Conservation (phyloP, 2,888 invertebrate species). For the Lochmaea capreae region DNA sequence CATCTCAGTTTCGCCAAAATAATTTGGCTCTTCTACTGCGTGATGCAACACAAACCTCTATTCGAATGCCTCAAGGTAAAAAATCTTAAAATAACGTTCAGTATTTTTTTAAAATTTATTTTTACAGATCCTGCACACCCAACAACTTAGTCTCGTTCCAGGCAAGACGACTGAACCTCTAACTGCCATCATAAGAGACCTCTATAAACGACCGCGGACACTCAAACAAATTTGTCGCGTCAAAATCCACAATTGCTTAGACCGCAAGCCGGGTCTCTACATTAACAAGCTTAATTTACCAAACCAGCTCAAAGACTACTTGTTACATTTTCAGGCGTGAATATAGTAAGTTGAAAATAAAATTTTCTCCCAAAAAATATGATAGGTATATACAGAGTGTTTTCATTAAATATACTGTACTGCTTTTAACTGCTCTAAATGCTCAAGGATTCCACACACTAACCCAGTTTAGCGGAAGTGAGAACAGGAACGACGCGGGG, state of each 20-base stretch:
- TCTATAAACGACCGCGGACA: conserved; percentile 75
- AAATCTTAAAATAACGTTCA: background rate
- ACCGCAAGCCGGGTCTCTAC: conserved; percentile 73
- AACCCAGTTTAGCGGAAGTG: no score
- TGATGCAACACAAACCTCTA: conserved; percentile 77
- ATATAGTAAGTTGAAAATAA: conserved; percentile 6
- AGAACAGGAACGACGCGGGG: no score
- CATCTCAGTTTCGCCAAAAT: conserved; percentile 74
- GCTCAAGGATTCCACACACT: no score
- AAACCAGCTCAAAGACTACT: conserved; percentile 75
- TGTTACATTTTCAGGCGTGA: conserved; percentile 74
- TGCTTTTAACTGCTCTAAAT: no score
- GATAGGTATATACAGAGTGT: background rate
- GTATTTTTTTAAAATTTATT: background rate
- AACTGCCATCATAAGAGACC: conserved; percentile 71
- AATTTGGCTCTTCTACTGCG: conserved; percentile 73
- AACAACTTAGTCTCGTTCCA: conserved; percentile 73
- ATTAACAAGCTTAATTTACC: conserved; percentile 78
- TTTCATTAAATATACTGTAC: background rate
- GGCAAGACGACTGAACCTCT: conserved; percentile 73
- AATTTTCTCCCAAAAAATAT: conserved; percentile 5
- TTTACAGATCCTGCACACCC: conserved; percentile 70
- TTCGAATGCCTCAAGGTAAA: conserved; percentile 73
- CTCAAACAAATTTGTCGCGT: conserved; percentile 80
- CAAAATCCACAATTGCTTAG: conserved; percentile 75